Conservation (phyloP, 2,113 vertebrate species). For the Paramisgurnus dabryanus region DNA sequence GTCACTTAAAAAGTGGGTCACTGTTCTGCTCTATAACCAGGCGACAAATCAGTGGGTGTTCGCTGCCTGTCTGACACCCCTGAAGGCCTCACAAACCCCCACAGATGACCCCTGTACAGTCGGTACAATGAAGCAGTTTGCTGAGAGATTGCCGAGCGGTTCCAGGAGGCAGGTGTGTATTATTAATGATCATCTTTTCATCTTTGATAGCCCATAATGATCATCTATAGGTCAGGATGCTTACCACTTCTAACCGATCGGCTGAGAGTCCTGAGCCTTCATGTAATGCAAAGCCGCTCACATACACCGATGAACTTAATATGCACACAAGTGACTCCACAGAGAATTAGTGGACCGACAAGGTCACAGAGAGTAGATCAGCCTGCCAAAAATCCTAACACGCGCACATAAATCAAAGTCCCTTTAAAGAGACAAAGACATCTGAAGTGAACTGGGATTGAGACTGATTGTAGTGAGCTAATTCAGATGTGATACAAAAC, state of each 20-base stretch:
- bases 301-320: constrained; percentile 27
- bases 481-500: constrained; percentile 4
- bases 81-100: background rate
- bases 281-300: background rate
- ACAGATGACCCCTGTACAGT: background rate
- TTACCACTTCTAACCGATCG: constrained; percentile 46
- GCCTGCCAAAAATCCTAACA: background rate
- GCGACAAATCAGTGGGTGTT: too few relatives aligned
- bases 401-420: constrained; percentile 5
- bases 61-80: too few relatives aligned
- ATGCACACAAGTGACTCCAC: constrained; percentile 6
- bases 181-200: constrained; percentile 76
- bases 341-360: constrained; percentile 3
- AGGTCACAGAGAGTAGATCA: constrained; percentile 42
- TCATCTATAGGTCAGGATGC: constrained; percentile 17
- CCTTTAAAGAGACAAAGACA: constrained; percentile 16
- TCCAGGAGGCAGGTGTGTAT: constrained; percentile 66
- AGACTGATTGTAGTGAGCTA: background rate
- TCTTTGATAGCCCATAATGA: constrained; percentile 44
- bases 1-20: background rate
- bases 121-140: constrained; percentile 63
- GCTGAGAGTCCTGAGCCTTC: constrained; percentile 34
- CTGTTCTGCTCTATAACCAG: background rate
- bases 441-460: constrained; percentile 10
- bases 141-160: constrained; percentile 61